Evolutionary conservation across 2,113 vertebrate genomes (phyloP).

Genomic region (Cervus canadensis): DNA sequence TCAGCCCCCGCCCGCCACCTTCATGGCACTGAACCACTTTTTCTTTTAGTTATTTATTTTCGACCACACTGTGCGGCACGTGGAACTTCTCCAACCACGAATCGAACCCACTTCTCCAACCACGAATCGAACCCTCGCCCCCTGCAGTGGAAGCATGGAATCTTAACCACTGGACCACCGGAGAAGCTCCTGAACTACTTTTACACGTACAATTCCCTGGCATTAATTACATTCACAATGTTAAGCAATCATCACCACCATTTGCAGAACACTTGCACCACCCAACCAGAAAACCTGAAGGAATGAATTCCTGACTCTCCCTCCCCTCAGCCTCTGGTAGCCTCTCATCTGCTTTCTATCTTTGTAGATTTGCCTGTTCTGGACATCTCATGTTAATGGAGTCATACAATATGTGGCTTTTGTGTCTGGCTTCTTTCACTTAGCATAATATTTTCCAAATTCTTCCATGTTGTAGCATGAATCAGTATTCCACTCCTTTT

Average conservation of each 20-base stretch:
- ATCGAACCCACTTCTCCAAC: neutral
- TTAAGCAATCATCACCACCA: neutral
- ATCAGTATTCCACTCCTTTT: neutral
- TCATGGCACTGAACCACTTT: fast-evolving
- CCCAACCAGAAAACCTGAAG: neutral
- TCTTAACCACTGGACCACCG: neutral
- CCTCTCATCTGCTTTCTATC: neutral
- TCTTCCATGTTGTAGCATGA: no score
- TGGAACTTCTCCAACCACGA: neutral
- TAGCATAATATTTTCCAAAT: neutral
- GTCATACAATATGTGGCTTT: no score
- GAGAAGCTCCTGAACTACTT: neutral
- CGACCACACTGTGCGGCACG: neutral
- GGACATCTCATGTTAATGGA: neutral
- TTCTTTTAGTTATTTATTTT: neutral
- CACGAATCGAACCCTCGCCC: neutral
- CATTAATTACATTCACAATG: neutral
- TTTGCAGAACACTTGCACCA: neutral
- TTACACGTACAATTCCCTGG: neutral
- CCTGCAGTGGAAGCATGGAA: neutral
- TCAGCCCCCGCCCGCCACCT: no score
- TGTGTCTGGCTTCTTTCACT: neutral
- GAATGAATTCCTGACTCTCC: neutral
- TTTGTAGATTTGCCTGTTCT: neutral
- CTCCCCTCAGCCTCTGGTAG: neutral